Conservation (phyloP, 2,797 vertebrate genomes). For the Poecilia wingei region DNA sequence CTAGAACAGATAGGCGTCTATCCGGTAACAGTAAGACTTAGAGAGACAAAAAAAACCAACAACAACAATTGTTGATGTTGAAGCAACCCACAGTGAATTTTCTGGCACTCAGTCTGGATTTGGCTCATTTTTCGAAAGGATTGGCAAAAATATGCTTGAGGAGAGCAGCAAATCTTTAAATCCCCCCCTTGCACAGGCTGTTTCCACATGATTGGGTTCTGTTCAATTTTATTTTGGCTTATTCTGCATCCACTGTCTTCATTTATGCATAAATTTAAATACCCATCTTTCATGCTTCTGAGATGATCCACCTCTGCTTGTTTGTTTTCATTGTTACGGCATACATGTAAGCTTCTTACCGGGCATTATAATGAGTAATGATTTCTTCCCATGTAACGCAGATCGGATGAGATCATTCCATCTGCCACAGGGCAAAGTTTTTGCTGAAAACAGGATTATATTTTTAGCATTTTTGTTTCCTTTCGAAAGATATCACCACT, state of each 20-base stretch:
- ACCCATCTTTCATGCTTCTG: slow-evolving; percentile 17
- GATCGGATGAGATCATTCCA: slow-evolving; percentile 30
- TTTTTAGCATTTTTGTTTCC: slow-evolving; percentile 40
- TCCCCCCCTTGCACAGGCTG: slow-evolving; percentile 31
- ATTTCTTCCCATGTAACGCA: slow-evolving; percentile 49
- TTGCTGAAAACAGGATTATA: slow-evolving; percentile 34
- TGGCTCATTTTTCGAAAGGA: slow-evolving; percentile 45
- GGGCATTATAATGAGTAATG: slow-evolving; percentile 52
- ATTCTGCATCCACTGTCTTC: slow-evolving; percentile 18
- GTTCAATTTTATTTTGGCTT: slow-evolving; percentile 29
- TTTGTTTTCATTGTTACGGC: slow-evolving; percentile 57
- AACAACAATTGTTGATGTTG: slow-evolving; percentile 19
- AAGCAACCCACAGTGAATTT: slow-evolving; percentile 40
- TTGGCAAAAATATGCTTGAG: slow-evolving; percentile 45
- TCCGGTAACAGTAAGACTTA: slow-evolving; percentile 35
- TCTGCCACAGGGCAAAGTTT: slow-evolving; percentile 48
- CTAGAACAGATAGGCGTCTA: slow-evolving; percentile 19
- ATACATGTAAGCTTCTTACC: slow-evolving; percentile 48
- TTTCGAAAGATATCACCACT: slow-evolving; percentile 40
- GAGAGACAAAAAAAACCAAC: slow-evolving; percentile 6
- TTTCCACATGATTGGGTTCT: slow-evolving; percentile 51
- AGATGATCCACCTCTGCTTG: slow-evolving; percentile 21
- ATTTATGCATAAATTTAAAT: slow-evolving; percentile 9
- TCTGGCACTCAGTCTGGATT: slow-evolving; percentile 54
- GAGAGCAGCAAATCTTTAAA: slow-evolving; percentile 45